A percentile compares a stretch with the other conserved stretches of the same genome.
Evolutionary conservation across 64 coral and sea anemone species (phyloP).

Genomic region (Acropora yongei): DNA sequence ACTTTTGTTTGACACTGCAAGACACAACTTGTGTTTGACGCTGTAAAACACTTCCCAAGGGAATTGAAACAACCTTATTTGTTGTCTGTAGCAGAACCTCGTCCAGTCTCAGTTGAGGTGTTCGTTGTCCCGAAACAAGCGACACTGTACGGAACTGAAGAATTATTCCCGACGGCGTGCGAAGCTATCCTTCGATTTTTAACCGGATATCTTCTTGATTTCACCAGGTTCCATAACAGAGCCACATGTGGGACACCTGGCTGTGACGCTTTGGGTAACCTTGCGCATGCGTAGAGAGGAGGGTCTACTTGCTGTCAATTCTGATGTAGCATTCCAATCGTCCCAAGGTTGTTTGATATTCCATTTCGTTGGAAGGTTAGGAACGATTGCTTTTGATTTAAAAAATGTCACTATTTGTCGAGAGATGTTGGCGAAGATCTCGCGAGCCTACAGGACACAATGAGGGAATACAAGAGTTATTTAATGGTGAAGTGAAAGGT

Average conservation of each 20-base stretch:
- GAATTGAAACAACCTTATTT: not conserved
- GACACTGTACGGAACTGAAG: not conserved
- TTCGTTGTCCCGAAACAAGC: not conserved
- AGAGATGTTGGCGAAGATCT: conserved; percentile 81
- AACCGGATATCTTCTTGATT: not conserved
- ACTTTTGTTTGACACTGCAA: too few relatives aligned
- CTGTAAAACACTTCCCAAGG: too few relatives aligned
- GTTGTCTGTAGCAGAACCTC: not conserved
- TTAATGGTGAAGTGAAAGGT: too few relatives aligned
- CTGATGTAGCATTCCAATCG: conserved; percentile 11
- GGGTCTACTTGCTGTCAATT: conserved; percentile 11
- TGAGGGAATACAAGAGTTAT: not conserved
- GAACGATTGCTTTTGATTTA: conserved; percentile 77
- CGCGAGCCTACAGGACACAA: conserved; percentile 59
- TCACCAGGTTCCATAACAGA: conserved; percentile 54
- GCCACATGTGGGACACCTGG: conserved; percentile 88
- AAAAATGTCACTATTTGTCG: conserved; percentile 78
- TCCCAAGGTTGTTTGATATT: conserved; percentile 55
- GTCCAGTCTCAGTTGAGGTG: not conserved
- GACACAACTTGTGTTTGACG: too few relatives aligned
- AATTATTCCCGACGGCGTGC: not conserved
- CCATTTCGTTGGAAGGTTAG: conserved; percentile 69
- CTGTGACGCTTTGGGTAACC: conserved; percentile 34
- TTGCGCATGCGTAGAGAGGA: conserved; percentile 68
- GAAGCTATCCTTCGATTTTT: not conserved